A percentile compares a stretch with the other conserved stretches of the same genome.
These are phyloP conservation scores for Malurus cyaneus DNA, from an alignment of 2,113 vertebrate genomes.

Conservation along the genomic window DNA sequence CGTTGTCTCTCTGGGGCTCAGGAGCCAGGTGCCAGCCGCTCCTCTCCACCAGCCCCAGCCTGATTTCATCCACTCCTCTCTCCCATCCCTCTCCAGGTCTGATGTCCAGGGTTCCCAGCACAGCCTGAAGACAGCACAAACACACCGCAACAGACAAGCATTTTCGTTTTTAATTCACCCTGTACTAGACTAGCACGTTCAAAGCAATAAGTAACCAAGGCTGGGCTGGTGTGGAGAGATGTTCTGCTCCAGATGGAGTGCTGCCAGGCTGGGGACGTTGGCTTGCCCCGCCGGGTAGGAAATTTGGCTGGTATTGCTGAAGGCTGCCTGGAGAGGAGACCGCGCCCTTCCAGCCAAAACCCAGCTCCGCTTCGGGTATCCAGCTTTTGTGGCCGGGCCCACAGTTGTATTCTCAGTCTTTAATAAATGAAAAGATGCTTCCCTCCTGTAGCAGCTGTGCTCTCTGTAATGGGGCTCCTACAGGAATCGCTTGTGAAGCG, in stretches of 20 bases:
- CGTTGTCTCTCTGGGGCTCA: accelerated
- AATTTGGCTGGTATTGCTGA: neutral
- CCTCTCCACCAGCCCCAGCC: neutral
- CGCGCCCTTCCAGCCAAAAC: neutral
- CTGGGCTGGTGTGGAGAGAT: neutral
- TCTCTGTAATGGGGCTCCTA: accelerated
- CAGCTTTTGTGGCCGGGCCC: neutral
- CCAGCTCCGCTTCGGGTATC: slow-evolving; percentile 28
- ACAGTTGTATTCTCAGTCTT: slow-evolving; percentile 11
- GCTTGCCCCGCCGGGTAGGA: neutral
- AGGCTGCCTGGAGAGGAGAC: neutral
- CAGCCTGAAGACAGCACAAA: neutral
- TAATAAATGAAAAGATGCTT: slow-evolving; percentile 50
- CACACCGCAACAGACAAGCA: neutral
- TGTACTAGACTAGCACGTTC: slow-evolving; percentile 9
- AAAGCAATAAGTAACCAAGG: slow-evolving; percentile 45
- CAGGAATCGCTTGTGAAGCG: accelerated
- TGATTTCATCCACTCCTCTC: neutral
- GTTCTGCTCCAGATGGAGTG: neutral
- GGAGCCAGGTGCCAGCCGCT: neutral
- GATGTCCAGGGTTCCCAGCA: neutral
- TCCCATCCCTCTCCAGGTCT: slow-evolving; percentile 39
- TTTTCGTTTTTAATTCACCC: slow-evolving; percentile 17
- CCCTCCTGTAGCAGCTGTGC: neutral
- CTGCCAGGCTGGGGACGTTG: neutral